Percentiles rank a stretch among this genome's conserved stretches.
phyloP scores from a whole-genome alignment of 2,888 invertebrate genomes.

The Mesorhabditis belari region DNA sequence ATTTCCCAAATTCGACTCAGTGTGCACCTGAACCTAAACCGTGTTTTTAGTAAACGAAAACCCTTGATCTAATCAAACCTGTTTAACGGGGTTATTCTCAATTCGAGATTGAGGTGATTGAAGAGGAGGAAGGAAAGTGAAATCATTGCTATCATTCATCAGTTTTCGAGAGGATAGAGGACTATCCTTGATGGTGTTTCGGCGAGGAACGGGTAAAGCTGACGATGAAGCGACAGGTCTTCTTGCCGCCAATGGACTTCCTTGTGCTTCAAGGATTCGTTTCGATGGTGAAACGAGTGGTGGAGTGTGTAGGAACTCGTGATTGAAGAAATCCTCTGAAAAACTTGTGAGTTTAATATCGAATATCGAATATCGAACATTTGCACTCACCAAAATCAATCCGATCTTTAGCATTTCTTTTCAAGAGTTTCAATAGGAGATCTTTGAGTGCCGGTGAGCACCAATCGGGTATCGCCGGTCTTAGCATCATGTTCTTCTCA shows the following conservation, averaged over 20 bases:
- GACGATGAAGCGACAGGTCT: conserved; percentile 14
- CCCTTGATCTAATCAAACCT: conserved; percentile 30
- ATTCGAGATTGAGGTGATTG: conserved; percentile 11
- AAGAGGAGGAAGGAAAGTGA: conserved; percentile 50
- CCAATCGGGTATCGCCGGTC: conserved; percentile 73
- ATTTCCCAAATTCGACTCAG: conserved; percentile 20
- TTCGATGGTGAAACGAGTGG: conserved; percentile 31
- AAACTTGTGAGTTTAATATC: conserved; percentile 9
- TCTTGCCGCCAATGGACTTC: conserved; percentile 11
- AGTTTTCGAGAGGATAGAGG: not conserved
- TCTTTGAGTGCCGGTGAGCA: conserved; percentile 83
- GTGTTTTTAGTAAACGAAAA: no score
- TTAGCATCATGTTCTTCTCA: conserved; percentile 71
- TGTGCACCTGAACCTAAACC: conserved; percentile 39
- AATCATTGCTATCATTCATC: conserved; percentile 48
- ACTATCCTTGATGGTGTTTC: not conserved
- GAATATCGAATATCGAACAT: not conserved
- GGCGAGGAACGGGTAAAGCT: not conserved
- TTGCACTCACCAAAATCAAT: conserved; percentile 74
- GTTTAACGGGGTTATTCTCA: conserved; percentile 42
- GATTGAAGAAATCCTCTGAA: conserved; percentile 79
- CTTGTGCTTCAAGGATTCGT: conserved; percentile 30
- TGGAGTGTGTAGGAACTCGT: conserved; percentile 66
- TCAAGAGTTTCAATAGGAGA: conserved; percentile 70
- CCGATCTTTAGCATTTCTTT: conserved; percentile 84